Base-by-base conservation (phyloP, 2,113 vertebrate species). In the Zosterops borbonicus region DNA sequence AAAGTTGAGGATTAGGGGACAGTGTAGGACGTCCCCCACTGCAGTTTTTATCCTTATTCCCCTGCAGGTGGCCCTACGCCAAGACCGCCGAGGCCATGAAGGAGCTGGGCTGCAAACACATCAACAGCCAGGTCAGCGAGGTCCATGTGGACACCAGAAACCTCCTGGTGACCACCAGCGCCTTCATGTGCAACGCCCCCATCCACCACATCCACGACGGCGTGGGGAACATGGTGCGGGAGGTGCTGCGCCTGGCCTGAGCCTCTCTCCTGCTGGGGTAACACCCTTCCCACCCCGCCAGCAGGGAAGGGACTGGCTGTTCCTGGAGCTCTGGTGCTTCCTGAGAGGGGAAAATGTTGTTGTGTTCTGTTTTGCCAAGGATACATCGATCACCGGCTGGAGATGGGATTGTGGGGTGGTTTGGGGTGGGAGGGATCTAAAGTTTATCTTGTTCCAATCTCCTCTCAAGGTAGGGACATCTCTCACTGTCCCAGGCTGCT, bases 161-260 rank as follows among this genome's bases (percentile, higher is more conserved):
- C 79, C 27, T 4, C 1, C 79, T 90, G 87, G 87, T 90, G 71
- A 90, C 8, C 71, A 90, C 87, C 87, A 63, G 87, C 5, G 87
- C 87, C 79, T 90, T 90, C 87, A 90, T 90, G 87, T 90, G 87
- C 79, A 90, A 90, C 10, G 87, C 79, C 8, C 71, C 71, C 79
- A 20, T 90, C 25, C 87, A 90, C 12, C 2, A 49, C 5, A 9
- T 90, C 41, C 39, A 90, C 35, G 87, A 83, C 1, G 87, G 87
- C 41, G 1, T 90, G 8, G 87, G 63, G 0, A 56, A 7, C 0
- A 90, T 90, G 87, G 79, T 90, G 17, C 42, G 4, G 4, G 79
- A 83, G 1, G 71, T 90, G 63, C 55, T 90, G 2, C 6, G 71
- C 35, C 56, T 90, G 11, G 71, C 87, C 63, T 90, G 87, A 89